These are phyloP conservation scores for Coelopa pilipes DNA, from an alignment of 2,888 invertebrate genomes.

Conservation along the genomic window DNA sequence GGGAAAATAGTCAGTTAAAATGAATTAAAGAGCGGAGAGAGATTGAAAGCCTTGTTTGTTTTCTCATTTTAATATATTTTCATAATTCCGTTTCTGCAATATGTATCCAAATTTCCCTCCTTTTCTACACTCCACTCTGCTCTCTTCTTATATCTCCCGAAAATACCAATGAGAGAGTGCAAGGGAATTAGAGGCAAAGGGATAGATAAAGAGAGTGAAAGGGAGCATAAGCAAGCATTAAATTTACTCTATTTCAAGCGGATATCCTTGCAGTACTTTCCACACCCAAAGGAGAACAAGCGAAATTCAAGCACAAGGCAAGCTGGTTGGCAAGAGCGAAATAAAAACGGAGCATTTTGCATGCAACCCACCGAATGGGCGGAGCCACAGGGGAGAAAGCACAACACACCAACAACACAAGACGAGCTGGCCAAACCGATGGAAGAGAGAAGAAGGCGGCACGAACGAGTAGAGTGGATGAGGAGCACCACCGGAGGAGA, in stretches of 20 bases:
- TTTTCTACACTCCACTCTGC: background rate
- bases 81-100: background rate
- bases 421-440: too few relatives aligned
- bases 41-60: background rate
- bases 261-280: constrained; percentile 6
- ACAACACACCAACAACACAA: background rate
- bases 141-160: background rate
- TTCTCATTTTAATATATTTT: background rate
- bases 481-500: background rate
- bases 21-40: too few relatives aligned
- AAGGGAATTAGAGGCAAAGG: too few relatives aligned
- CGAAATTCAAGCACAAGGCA: background rate
- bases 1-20: too few relatives aligned
- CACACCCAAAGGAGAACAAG: constrained; percentile 9
- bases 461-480: background rate
- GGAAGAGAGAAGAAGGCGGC: background rate
- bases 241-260: constrained; percentile 14
- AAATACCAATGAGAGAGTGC: too few relatives aligned
- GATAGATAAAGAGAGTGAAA: too few relatives aligned
- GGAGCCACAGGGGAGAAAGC: background rate
- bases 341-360: background rate
- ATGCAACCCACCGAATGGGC: background rate
- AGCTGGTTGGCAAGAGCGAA: background rate
- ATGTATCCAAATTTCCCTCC: background rate
- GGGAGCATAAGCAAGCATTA: background rate